Percentiles rank a stretch among this genome's conserved stretches.
These are phyloP conservation scores for Ditylenchus dipsaci DNA, from an alignment of 1,140 invertebrate genomes.

Conservation along the genomic window DNA sequence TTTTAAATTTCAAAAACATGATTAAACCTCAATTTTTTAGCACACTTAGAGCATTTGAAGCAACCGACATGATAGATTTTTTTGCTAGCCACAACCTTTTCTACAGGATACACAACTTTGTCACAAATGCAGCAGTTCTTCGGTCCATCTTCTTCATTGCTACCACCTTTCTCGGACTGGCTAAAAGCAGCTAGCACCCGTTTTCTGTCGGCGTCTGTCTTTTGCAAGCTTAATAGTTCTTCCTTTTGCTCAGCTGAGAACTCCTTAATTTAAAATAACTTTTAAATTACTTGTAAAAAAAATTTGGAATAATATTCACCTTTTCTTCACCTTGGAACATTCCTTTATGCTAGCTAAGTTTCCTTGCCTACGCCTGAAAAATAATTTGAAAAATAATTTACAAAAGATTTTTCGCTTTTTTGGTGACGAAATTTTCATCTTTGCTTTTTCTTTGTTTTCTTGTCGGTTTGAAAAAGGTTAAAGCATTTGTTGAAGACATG, in stretches of 20 bases:
- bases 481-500: too few species aligned
- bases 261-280: too few species aligned
- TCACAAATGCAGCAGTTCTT: conserved; percentile 55
- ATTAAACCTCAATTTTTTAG: conserved; percentile 54
- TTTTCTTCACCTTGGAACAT: conserved; percentile 36
- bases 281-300: too few species aligned
- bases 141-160: conserved; percentile 35
- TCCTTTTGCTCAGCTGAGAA: conserved; percentile 15
- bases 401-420: too few species aligned
- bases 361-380: conserved; percentile 50
- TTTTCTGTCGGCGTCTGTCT: conserved; percentile 25
- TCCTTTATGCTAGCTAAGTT: conserved; percentile 47
- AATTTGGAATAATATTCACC: too few species aligned
- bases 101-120: conserved; percentile 59
- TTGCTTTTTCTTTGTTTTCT: too few species aligned
- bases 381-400: too few species aligned
- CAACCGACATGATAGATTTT: conserved; percentile 56
- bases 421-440: too few species aligned
- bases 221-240: conserved; percentile 6
- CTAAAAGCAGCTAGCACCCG: conserved; percentile 32
- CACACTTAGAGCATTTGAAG: conserved; percentile 57
- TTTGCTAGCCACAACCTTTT: conserved; percentile 56
- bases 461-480: too few species aligned
- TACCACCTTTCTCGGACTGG: conserved; percentile 14
- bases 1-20: background rate